phyloP scores from a whole-genome alignment of 2,888 invertebrate genomes.

The Conus canariensis region DNA sequence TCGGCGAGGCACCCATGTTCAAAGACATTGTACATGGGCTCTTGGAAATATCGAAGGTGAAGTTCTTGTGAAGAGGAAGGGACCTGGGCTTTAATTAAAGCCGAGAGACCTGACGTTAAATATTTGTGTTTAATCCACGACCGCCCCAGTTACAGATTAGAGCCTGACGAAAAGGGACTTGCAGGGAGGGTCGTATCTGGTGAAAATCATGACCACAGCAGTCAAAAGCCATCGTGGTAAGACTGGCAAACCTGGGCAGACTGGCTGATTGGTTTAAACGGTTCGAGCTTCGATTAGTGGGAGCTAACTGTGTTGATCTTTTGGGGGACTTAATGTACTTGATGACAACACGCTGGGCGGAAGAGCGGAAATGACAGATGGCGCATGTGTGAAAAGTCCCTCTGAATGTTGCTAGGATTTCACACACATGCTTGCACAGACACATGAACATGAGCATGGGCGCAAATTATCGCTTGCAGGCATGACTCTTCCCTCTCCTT shows the following conservation, averaged over 20 bases:
- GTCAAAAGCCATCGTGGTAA: not conserved
- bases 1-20: not conserved
- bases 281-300: not conserved
- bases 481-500: no score
- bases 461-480: no score
- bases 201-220: not conserved
- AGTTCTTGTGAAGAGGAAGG: no score
- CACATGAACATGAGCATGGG: no score
- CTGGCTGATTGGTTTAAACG: not conserved
- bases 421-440: no score
- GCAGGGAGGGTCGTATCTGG: not conserved
- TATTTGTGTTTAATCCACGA: not conserved
- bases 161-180: not conserved
- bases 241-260: not conserved
- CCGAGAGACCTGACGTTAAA: not conserved
- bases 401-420: no score
- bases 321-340: not conserved
- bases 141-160: not conserved
- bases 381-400: no score
- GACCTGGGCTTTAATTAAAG: not conserved
- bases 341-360: no score
- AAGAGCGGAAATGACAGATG: no score
- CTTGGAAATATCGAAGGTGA: constrained; percentile 13
- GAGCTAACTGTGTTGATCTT: not conserved
- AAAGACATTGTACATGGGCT: not conserved